Percentiles rank a stretch among this genome's conserved stretches.
Conservation (phyloP, 1,140 invertebrate species). For the Papilio aristodemus region DNA sequence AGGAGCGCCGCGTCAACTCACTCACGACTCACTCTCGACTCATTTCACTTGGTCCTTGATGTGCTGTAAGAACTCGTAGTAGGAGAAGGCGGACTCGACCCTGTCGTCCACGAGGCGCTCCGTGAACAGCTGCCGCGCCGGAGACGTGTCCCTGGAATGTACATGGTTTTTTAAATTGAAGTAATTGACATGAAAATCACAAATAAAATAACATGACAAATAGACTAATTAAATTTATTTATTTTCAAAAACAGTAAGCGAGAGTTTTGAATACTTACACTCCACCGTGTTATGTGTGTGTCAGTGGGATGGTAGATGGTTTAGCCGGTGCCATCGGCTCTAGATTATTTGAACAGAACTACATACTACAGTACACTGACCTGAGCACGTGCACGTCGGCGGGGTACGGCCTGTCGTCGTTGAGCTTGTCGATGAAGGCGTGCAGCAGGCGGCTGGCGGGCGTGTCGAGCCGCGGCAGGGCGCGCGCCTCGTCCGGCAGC, state of each 20-base stretch:
- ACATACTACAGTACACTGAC: constrained; percentile 82
- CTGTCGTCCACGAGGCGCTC: constrained; percentile 96
- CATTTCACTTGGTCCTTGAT: constrained; percentile 94
- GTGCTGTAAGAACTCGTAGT: constrained; percentile 99
- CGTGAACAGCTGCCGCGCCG: constrained; percentile 89
- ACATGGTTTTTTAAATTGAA: constrained; percentile 2
- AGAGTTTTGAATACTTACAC: no score
- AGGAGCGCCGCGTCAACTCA: constrained; percentile 34
- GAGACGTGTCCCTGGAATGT: constrained; percentile 91
- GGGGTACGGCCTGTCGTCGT: constrained; percentile 90
- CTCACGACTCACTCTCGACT: constrained; percentile 45
- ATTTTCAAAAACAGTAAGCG: no score
- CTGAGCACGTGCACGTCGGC: constrained; percentile 91
- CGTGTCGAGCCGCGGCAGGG: constrained; percentile 90
- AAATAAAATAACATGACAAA: no score
- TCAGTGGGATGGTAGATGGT: no score
- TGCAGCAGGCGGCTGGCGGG: constrained; percentile 88
- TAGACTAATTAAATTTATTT: no score
- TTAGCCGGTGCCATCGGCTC: no score
- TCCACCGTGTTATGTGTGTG: no score
- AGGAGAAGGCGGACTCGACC: constrained; percentile 95
- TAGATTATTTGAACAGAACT: no score
- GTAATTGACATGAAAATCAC: no score
- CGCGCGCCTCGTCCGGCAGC: constrained; percentile 84
- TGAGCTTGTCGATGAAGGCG: constrained; percentile 91